These are phyloP conservation scores for Podarcis raffonei DNA, from an alignment of 2,113 vertebrate genomes.

Conservation along the genomic window DNA sequence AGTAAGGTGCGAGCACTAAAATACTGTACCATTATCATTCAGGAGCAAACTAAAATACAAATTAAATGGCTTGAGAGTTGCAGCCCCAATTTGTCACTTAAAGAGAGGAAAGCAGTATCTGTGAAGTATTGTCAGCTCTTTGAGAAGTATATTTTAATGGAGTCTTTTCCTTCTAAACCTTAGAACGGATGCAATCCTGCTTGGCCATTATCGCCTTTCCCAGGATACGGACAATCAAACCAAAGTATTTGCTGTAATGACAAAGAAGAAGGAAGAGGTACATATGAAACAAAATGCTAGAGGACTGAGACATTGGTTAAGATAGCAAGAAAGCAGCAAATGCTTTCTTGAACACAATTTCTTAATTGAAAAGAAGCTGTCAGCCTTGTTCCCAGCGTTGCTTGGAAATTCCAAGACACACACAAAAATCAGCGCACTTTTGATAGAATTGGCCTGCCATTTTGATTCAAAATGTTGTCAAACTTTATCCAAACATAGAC, in stretches of 20 bases:
- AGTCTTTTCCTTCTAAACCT: slow-evolving; percentile 32
- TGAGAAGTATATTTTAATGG: slow-evolving; percentile 9
- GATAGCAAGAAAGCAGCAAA: background rate
- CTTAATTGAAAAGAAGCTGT: background rate
- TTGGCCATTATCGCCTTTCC: slow-evolving; percentile 96
- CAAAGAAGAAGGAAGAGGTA: slow-evolving; percentile 97
- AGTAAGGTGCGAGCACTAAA: background rate
- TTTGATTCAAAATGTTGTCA: too few relatives aligned
- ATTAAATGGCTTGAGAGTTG: background rate
- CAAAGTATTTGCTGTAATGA: slow-evolving; percentile 98
- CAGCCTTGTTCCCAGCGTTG: too few relatives aligned
- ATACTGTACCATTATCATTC: background rate
- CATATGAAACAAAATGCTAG: slow-evolving; percentile 39
- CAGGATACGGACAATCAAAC: slow-evolving; percentile 99
- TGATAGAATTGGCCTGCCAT: too few relatives aligned
- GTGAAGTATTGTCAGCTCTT: background rate
- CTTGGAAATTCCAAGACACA: too few relatives aligned
- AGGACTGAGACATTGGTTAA: background rate
- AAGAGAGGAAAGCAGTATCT: background rate
- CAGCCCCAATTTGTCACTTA: background rate
- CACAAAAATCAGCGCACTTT: too few relatives aligned
- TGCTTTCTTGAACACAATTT: background rate
- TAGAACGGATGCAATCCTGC: slow-evolving; percentile 91
- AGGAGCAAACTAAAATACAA: background rate
- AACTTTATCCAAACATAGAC: too few relatives aligned